These are phyloP conservation scores for Liopterus haemorrhoidalis DNA, from an alignment of 2,888 invertebrate species.

Conservation along the genomic window DNA sequence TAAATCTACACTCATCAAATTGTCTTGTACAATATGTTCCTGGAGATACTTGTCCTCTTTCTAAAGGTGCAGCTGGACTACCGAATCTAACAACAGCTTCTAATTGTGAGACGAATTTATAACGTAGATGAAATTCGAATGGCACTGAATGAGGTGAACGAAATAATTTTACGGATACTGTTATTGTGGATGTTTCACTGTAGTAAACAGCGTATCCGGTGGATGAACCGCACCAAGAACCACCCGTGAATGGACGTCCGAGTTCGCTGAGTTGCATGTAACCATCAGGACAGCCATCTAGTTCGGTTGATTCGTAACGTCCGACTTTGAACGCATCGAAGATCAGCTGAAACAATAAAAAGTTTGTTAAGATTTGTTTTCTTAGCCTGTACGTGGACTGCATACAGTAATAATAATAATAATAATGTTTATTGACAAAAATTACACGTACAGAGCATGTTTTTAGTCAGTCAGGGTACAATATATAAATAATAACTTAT, in stretches of 20 bases:
- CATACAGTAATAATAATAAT: neutral
- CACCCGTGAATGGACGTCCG: conserved; percentile 80
- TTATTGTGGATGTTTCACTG: conserved; percentile 85
- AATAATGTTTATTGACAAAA: no score
- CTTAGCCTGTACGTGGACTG: neutral
- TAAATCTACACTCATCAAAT: conserved; percentile 78
- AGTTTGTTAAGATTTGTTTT: neutral
- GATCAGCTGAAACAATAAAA: conserved; percentile 55
- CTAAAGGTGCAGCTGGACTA: conserved; percentile 66
- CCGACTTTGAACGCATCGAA: conserved; percentile 87
- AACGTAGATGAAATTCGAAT: conserved; percentile 74
- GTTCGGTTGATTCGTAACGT: conserved; percentile 66
- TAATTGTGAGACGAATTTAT: conserved; percentile 73
- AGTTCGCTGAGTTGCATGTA: conserved; percentile 83
- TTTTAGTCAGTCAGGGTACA: no score
- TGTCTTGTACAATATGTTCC: conserved; percentile 62
- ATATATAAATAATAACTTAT: no score
- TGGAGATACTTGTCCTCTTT: conserved; percentile 73
- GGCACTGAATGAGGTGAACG: conserved; percentile 64
- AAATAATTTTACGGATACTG: conserved; percentile 75
- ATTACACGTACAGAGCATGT: no score
- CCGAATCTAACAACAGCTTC: conserved; percentile 78
- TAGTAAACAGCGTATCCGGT: conserved; percentile 78
- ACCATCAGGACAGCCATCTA: conserved; percentile 79
- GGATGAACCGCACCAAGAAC: conserved; percentile 83